Base-by-base conservation (phyloP, 2,797 vertebrate genomes). In the Neosilurus hyrtlii region DNA sequence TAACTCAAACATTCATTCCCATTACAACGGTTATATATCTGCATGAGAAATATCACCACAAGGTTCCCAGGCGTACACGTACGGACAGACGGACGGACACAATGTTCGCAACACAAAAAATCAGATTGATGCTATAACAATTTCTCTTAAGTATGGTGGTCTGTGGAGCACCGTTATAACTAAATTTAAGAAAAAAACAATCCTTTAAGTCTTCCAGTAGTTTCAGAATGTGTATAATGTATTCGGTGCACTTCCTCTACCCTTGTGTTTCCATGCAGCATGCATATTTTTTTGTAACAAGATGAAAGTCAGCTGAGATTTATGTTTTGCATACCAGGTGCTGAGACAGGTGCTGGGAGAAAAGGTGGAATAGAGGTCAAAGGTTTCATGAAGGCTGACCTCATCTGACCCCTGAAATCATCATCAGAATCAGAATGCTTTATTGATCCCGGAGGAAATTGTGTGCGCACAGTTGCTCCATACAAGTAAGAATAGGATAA, bases 361-460 rank as follows among this genome's bases (percentile, higher is more conserved):
- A 67, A 67, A 81, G 51, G 79, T 63, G 57, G 56, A 22, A 66
- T 72, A 57, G 75, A 74, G 83, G 85, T 66, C 82, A 85, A 73
- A 85, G 81, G 71, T 84, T 84, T 80, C 43, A 22, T 12, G 16
- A 63, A 57, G 49, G 63, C 79, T 67, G 49, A 26, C 68, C 52
- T 68, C n/a, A 63, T 10, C n/a, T 76, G 82, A 24, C 26, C 37
- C 51, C 10, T n/a, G 12, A 76, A 75, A 43, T 49, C 49, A 75
- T 70, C n/a, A n/a, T n/a, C n/a, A n/a, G n/a, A n/a, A n/a, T n/a
- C n/a, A n/a, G n/a, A n/a, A n/a, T n/a, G n/a, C n/a, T n/a, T n/a
- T n/a, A n/a, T n/a, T n/a, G n/a, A n/a, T n/a, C n/a, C n/a, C n/a
- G n/a, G n/a, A n/a, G n/a, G n/a, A n/a, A n/a, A n/a, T n/a, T n/a